Evolutionary conservation across 2,113 vertebrate genomes (phyloP).

Genomic region (Cynoglossus semilaevis): DNA sequence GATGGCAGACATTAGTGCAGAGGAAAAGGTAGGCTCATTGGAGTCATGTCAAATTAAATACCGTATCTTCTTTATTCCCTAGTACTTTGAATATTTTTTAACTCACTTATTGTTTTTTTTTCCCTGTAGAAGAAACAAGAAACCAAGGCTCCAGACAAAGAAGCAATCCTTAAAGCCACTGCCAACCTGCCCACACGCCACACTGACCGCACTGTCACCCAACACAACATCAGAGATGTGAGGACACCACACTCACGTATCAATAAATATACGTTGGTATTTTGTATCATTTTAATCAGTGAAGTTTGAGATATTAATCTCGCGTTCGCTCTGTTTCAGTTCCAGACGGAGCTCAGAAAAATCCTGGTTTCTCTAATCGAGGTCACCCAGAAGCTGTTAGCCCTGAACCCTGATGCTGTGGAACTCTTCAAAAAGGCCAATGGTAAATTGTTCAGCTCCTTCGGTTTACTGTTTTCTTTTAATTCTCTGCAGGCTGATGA

Average conservation of each 20-base stretch:
- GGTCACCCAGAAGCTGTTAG: slow-evolving; percentile 94
- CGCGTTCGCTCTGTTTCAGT: slow-evolving; percentile 72
- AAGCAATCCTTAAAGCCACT: slow-evolving; percentile 91
- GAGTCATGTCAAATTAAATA: slow-evolving; percentile 42
- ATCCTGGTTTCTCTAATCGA: slow-evolving; percentile 97
- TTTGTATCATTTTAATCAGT: background rate
- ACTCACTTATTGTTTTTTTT: background rate
- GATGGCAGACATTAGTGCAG: slow-evolving; percentile 87
- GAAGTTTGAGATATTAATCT: background rate
- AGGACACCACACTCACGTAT: slow-evolving; percentile 49
- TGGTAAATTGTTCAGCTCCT: slow-evolving; percentile 82
- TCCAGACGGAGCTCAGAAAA: slow-evolving; percentile 96
- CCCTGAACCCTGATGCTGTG: slow-evolving; percentile 96
- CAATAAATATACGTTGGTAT: background rate
- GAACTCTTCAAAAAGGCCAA: slow-evolving; percentile 97
- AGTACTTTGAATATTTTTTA: background rate
- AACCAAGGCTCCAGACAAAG: slow-evolving; percentile 94
- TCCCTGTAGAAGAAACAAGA: slow-evolving; percentile 88
- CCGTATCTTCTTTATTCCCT: too few relatives aligned
- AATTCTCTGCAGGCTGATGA: too few relatives aligned
- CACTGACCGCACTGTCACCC: slow-evolving; percentile 84
- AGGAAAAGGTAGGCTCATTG: slow-evolving; percentile 83
- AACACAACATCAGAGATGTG: slow-evolving; percentile 93
- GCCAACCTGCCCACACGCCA: slow-evolving; percentile 81
- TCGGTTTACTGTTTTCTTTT: too few relatives aligned